These are phyloP conservation scores for Gymnopithys bicolor DNA, from an alignment of 2,797 vertebrate genomes.

Conservation along the genomic window DNA sequence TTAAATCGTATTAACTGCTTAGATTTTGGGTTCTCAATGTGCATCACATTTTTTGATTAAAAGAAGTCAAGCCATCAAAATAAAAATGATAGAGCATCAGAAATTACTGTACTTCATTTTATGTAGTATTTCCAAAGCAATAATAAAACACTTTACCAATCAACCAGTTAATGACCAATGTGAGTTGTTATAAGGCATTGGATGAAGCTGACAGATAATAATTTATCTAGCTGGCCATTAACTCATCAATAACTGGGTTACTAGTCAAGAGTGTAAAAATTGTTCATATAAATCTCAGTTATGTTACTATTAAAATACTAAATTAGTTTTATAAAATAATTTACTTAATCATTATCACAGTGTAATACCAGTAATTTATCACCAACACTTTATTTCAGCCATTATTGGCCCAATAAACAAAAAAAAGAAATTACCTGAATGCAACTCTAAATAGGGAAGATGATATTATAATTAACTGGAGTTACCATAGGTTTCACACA, in stretches of 20 bases:
- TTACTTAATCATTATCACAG: conserved; percentile 47
- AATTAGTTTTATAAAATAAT: conserved; percentile 72
- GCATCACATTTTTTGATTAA: neutral
- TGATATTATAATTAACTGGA: conserved; percentile 21
- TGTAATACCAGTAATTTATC: conserved; percentile 48
- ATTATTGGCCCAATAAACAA: conserved; percentile 51
- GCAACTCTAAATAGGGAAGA: neutral
- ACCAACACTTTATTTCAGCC: conserved; percentile 24
- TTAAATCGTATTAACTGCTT: conserved; percentile 9
- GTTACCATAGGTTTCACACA: neutral
- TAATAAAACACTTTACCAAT: conserved; percentile 67
- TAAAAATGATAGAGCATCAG: conserved; percentile 51
- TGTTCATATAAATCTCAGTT: conserved; percentile 66
- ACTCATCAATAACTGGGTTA: conserved; percentile 66
- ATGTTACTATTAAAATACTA: conserved; percentile 60
- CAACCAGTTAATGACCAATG: conserved; percentile 51
- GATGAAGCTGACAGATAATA: conserved; percentile 33
- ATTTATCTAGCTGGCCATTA: conserved; percentile 63
- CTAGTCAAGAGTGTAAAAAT: conserved; percentile 59
- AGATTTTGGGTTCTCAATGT: conserved; percentile 2
- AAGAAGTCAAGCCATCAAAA: conserved; percentile 4
- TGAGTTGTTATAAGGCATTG: conserved; percentile 28
- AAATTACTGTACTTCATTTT: conserved; percentile 33
- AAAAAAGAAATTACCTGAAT: neutral
- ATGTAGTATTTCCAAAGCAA: conserved; percentile 40